A percentile compares a stretch with the other conserved stretches of the same genome.
Evolutionary conservation across 2,113 vertebrate genomes (phyloP).

Genomic region (Alectura lathami): DNA sequence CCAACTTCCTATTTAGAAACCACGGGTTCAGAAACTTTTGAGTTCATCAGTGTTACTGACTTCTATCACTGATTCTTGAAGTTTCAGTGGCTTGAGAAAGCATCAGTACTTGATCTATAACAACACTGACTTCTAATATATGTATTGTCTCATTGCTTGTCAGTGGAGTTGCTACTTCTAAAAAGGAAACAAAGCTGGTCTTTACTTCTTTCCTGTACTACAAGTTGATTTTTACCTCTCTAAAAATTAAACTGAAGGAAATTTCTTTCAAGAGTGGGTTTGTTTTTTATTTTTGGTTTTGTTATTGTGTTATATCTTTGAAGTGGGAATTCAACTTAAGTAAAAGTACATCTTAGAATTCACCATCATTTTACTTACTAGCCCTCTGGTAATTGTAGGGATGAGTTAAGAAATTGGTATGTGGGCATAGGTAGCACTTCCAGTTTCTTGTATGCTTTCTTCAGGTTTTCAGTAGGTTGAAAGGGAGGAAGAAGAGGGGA

Average conservation of each 20-base stretch:
- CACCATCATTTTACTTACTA: neutral
- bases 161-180: neutral
- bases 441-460: neutral
- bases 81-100: neutral
- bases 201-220: neutral
- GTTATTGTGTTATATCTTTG: neutral
- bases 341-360: neutral
- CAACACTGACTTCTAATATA: neutral
- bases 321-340: neutral
- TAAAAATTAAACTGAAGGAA: neutral
- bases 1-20: neutral
- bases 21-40: neutral
- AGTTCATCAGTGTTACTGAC: neutral
- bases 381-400: neutral
- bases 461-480: neutral
- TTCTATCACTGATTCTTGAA: neutral
- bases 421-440: neutral
- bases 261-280: neutral
- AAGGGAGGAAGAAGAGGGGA: neutral
- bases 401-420: neutral
- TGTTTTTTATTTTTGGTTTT: too few species aligned
- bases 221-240: neutral
- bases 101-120: neutral
- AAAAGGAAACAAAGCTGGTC: neutral
- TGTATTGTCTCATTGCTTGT: neutral